phyloP scores from a whole-genome alignment of 2,888 invertebrate genomes.

The Mimumesa dahlbomi region DNA sequence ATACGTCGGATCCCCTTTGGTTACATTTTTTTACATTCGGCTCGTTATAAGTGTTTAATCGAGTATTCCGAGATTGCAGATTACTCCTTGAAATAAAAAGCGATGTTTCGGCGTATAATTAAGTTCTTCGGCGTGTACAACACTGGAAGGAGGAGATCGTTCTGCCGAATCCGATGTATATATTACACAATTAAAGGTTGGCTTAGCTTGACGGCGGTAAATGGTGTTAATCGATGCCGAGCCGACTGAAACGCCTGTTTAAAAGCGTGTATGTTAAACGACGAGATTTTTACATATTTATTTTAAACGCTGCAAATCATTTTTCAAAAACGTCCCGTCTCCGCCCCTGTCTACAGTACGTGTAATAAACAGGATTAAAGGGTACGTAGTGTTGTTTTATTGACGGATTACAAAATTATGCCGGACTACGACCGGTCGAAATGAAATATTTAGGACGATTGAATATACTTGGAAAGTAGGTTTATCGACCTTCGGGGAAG shows the following conservation, averaged over 20 bases:
- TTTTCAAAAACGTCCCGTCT: too few species aligned
- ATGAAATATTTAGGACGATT: background rate
- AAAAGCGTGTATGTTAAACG: too few species aligned
- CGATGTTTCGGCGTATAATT: conserved; percentile 3
- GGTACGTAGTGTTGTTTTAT: too few species aligned
- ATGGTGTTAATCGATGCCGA: conserved; percentile 12
- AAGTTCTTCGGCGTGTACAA: background rate
- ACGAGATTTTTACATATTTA: too few species aligned
- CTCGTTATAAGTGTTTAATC: too few species aligned
- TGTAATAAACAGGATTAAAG: too few species aligned
- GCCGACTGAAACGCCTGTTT: background rate
- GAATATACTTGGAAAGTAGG: conserved; percentile 17
- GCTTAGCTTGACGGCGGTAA: conserved; percentile 8
- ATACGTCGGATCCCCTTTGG: too few species aligned
- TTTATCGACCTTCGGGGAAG: conserved; percentile 31
- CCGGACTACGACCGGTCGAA: background rate
- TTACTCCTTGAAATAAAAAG: background rate
- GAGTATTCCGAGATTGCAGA: background rate
- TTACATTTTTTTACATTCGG: too few species aligned
- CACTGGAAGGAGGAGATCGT: background rate
- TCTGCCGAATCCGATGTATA: conserved; percentile 4
- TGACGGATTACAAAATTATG: background rate
- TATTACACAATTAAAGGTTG: conserved; percentile 9
- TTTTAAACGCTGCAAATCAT: too few species aligned
- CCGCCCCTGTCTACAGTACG: too few species aligned